A percentile compares a stretch with the other conserved stretches of the same genome.
Evolutionary conservation across 2,113 vertebrate genomes (phyloP).

Genomic region (Cinclus cinclus): DNA sequence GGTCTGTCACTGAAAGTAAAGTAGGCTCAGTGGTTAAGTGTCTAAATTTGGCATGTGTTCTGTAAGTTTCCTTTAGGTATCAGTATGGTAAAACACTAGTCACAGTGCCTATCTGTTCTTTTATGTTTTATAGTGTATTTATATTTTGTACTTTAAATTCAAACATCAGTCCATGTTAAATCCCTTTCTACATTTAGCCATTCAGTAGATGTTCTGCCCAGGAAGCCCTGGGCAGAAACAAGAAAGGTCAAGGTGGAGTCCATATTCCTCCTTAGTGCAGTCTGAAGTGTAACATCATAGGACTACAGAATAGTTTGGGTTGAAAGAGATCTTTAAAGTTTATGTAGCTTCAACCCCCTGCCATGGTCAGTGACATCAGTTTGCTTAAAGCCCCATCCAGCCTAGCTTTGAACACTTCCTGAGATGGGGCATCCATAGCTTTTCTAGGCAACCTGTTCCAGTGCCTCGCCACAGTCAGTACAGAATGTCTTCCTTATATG

Average conservation of each 20-base stretch:
- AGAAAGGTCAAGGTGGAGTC: background rate
- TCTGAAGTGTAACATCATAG: background rate
- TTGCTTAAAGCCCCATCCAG: background rate
- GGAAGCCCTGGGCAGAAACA: background rate
- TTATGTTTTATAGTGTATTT: background rate
- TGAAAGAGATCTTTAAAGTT: background rate
- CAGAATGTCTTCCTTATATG: background rate
- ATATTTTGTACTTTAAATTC: background rate
- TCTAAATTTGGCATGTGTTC: background rate
- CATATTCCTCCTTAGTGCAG: background rate
- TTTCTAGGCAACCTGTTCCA: background rate
- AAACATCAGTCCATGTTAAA: background rate
- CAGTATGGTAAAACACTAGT: background rate
- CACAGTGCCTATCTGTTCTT: background rate
- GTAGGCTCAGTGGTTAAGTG: background rate
- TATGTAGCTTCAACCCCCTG: accelerated
- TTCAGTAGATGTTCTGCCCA: background rate
- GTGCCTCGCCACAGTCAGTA: background rate
- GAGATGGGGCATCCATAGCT: accelerated
- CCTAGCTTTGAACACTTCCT: background rate
- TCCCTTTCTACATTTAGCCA: background rate
- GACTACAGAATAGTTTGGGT: background rate
- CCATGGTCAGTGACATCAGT: background rate
- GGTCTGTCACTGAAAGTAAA: background rate
- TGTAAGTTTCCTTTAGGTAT: background rate